A percentile compares a stretch with the other conserved stretches of the same genome.
Evolutionary conservation across 1,140 invertebrate species (phyloP).

Genomic region (Onthophagus taurus): DNA sequence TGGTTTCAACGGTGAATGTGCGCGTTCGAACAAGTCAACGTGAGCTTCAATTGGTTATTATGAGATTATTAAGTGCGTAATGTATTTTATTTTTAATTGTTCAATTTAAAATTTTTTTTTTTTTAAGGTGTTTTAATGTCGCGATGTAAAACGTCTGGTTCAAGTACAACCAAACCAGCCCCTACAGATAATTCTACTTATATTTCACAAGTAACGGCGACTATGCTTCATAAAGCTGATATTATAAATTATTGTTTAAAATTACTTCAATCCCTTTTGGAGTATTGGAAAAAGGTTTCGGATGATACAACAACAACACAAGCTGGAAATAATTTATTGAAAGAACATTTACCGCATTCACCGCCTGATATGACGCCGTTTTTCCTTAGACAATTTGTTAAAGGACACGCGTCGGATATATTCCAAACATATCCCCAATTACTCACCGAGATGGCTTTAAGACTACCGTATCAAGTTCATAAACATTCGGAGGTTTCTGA

Average conservation of each 20-base stretch:
- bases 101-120: conserved; percentile 12
- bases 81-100: conserved; percentile 3
- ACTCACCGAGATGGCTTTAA: conserved; percentile 87
- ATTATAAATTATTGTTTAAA: conserved; percentile 75
- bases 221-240: conserved; percentile 64
- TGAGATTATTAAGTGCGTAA: conserved; percentile 62
- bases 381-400: conserved; percentile 87
- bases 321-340: conserved; percentile 55
- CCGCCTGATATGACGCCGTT: conserved; percentile 93
- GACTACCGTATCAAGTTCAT: conserved; percentile 89
- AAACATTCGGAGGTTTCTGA: conserved; percentile 54
- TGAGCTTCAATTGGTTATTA: conserved; percentile 82
- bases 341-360: conserved; percentile 67
- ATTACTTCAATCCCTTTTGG: conserved; percentile 67
- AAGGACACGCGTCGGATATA: conserved; percentile 82
- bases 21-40: conserved; percentile 51
- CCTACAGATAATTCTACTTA: conserved; percentile 50
- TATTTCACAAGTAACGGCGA: conserved; percentile 66
- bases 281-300: conserved; percentile 62
- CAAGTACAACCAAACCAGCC: conserved; percentile 15
- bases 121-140: conserved; percentile 64
- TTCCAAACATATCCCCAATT: conserved; percentile 90
- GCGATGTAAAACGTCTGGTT: conserved; percentile 51
- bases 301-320: conserved; percentile 40
- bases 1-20: conserved; percentile 44